phyloP scores from a whole-genome alignment of 2,888 invertebrate species.

The Tromatobia lineatoria region DNA sequence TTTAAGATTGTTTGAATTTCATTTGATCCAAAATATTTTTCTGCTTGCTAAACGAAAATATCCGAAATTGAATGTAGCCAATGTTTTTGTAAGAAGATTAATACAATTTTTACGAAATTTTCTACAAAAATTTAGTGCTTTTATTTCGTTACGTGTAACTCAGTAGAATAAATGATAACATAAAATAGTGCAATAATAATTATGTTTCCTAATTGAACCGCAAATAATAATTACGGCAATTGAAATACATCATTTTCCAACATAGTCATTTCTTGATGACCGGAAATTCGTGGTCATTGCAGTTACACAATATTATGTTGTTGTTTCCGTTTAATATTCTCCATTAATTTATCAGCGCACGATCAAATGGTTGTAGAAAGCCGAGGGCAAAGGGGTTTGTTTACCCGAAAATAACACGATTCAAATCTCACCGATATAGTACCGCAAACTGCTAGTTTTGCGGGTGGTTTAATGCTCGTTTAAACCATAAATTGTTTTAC shows the following conservation, averaged over 20 bases:
- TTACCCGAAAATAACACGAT: conserved; percentile 49
- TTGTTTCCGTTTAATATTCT: neutral
- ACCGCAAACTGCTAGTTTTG: conserved; percentile 40
- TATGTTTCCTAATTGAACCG: no score
- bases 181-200: no score
- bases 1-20: no score
- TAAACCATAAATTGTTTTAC: conserved; percentile 70
- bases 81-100: no score
- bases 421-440: conserved; percentile 25
- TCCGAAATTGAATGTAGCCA: no score
- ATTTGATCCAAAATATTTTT: no score
- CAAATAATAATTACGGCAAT: no score
- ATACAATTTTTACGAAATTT: no score
- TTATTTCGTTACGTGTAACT: no score
- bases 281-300: neutral
- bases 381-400: neutral
- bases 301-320: neutral
- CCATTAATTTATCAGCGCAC: neutral
- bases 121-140: no score
- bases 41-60: no score
- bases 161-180: no score
- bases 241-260: neutral
- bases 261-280: neutral
- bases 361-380: neutral
- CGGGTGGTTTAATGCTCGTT: conserved; percentile 68